Percentiles rank a stretch among this genome's conserved stretches.
Conservation (phyloP, 2,797 vertebrate species). For the Catharus ustulatus region DNA sequence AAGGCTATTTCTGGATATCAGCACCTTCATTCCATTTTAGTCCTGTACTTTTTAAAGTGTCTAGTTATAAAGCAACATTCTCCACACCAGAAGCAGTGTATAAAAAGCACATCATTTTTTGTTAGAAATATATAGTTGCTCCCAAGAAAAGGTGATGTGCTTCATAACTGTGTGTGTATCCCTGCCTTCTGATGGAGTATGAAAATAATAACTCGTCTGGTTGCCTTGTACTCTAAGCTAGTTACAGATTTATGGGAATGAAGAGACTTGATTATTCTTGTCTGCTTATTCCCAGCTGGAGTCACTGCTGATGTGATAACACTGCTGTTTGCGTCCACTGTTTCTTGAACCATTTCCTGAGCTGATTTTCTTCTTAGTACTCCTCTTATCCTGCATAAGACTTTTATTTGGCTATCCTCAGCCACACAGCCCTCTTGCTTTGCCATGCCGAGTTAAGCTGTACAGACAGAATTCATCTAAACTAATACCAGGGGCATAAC, state of each 20-base stretch:
- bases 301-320: neutral
- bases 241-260: neutral
- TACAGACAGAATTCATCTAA: neutral
- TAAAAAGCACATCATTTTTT: neutral
- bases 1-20: slow-evolving; percentile 16
- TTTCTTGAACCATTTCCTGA: neutral
- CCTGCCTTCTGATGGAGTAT: neutral
- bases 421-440: neutral
- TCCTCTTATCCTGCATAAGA: neutral
- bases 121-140: neutral
- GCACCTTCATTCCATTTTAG: neutral
- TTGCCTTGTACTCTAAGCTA: neutral
- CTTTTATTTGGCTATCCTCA: neutral
- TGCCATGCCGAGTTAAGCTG: neutral
- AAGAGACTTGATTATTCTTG: neutral
- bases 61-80: slow-evolving; percentile 14
- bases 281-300: neutral
- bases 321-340: neutral
- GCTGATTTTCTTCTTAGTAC: neutral
- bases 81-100: neutral
- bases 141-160: neutral
- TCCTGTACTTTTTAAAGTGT: slow-evolving; percentile 22
- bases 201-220: neutral
- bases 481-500: neutral
- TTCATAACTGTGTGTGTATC: neutral